Evolutionary conservation across 2,888 invertebrate genomes (phyloP).

Genomic region (Dicyrtomina minuta): DNA sequence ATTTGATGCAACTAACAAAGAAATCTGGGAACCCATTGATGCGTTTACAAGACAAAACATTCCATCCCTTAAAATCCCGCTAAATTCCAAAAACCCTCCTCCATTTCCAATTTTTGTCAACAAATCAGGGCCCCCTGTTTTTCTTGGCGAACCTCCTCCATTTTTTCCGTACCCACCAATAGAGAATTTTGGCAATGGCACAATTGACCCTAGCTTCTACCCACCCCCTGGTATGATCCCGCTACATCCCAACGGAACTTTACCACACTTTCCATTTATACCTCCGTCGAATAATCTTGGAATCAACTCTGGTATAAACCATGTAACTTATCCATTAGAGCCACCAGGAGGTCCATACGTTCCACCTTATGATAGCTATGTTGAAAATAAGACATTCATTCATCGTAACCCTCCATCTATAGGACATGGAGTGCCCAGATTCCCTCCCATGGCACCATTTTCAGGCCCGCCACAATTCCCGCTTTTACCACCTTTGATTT

Average conservation of each 20-base stretch:
- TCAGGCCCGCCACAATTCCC: constrained; percentile 55
- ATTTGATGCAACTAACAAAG: constrained; percentile 56
- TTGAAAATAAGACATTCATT: neutral
- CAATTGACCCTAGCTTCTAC: constrained; percentile 50
- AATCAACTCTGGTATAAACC: constrained; percentile 6
- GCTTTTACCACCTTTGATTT: constrained; percentile 55
- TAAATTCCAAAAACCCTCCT: constrained; percentile 77
- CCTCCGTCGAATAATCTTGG: constrained; percentile 35
- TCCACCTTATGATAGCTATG: constrained; percentile 57
- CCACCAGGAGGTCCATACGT: constrained; percentile 60
- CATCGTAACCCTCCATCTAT: constrained; percentile 64
- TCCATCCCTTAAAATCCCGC: constrained; percentile 80
- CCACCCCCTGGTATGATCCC: constrained; percentile 53
- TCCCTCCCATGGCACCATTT: constrained; percentile 61
- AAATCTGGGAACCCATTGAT: constrained; percentile 77
- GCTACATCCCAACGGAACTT: constrained; percentile 50
- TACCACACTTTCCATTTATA: constrained; percentile 46
- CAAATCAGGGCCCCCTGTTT: constrained; percentile 81
- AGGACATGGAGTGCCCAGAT: constrained; percentile 66
- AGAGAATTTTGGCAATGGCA: constrained; percentile 44
- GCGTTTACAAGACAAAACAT: constrained; percentile 69
- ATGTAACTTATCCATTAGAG: neutral
- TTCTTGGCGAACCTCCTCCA: constrained; percentile 72
- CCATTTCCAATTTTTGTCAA: constrained; percentile 89
- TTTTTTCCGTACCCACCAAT: constrained; percentile 66